A percentile compares a stretch with the other conserved stretches of the same genome.
phyloP scores from a whole-genome alignment of 2,888 invertebrate genomes.

The Pachycephus smyrnensis region DNA sequence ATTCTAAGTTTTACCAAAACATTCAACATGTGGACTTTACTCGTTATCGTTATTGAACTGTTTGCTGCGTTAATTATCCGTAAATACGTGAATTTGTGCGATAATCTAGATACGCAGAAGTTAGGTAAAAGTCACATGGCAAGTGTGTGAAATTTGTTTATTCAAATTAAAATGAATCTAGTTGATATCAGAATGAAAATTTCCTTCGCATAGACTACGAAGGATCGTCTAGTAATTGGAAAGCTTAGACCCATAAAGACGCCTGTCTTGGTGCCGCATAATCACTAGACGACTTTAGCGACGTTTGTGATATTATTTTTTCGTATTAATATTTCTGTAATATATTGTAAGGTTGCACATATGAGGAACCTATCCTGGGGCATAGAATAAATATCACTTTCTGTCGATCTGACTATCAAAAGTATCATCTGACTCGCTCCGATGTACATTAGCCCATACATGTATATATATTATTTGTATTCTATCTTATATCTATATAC shows the following conservation, averaged over 20 bases:
- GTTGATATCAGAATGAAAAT: background rate
- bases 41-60: background rate
- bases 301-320: background rate
- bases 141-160: background rate
- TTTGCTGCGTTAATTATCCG: background rate
- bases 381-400: background rate
- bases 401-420: background rate
- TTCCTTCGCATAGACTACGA: too few species aligned
- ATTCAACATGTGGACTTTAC: too few species aligned
- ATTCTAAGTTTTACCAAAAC: background rate
- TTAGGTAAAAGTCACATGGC: background rate
- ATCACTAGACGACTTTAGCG: background rate
- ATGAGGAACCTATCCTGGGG: background rate
- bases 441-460: background rate
- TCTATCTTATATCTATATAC: background rate
- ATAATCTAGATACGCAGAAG: background rate
- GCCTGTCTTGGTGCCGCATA: background rate
- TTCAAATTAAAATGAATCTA: background rate
- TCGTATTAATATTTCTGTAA: background rate
- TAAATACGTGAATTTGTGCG: background rate
- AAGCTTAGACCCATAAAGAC: background rate
- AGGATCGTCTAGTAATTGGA: background rate
- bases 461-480: background rate
- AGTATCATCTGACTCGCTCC: background rate
- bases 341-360: background rate